Evolutionary conservation across 2,113 vertebrate species (phyloP), one percentile per base, ranked within the genome.

Genomic region (Thunnus maccoyii): DNA sequence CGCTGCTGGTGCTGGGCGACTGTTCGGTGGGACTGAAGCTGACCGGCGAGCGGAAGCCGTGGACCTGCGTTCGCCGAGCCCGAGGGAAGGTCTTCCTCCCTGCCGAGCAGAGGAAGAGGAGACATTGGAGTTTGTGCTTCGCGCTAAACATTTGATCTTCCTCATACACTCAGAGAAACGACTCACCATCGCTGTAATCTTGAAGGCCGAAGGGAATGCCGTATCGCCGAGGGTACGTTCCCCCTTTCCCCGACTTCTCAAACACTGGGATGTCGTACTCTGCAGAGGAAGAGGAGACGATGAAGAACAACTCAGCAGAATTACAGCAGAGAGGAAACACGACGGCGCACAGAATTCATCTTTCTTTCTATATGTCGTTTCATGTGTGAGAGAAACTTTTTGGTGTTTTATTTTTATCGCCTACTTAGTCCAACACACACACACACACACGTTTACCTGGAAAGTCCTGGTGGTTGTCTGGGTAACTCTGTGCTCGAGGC

Each of bases 381-480:
- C 22, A 22, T 22, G 22, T 22, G 22, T 22, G 22, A 22, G 22
- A 22, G 22, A 22, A 22, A 22, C 22, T 22, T 22, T 22, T 22
- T 22, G 1, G 22, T 22, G 22, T 22, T 22, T 22, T 22, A 22
- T 22, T 22, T 22, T 22, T 22, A 22, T 22, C 22, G 22, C 22
- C 22, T 22, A 22, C 22, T 1, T 30, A 30, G 27, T 30, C 27
- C 22, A 27, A 22, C 57, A 14, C 44, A 50, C 32, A 36, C 32
- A 22, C 57, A 14, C 44, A 50, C 32, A 36, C 32, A 36, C 32
- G 20, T 22, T 12, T 88, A 99, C 98, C 98, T 95, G 97, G 95
- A 83, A 98, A 98, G 83, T 99, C 98, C 92, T 99, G 98, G 89
- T 99, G 98, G 94, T 99, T 99, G 95, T 99, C 98, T 17, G 98